These are phyloP conservation scores for Medauroidea extradentata DNA, from an alignment of 1,140 invertebrate species.

Conservation along the genomic window DNA sequence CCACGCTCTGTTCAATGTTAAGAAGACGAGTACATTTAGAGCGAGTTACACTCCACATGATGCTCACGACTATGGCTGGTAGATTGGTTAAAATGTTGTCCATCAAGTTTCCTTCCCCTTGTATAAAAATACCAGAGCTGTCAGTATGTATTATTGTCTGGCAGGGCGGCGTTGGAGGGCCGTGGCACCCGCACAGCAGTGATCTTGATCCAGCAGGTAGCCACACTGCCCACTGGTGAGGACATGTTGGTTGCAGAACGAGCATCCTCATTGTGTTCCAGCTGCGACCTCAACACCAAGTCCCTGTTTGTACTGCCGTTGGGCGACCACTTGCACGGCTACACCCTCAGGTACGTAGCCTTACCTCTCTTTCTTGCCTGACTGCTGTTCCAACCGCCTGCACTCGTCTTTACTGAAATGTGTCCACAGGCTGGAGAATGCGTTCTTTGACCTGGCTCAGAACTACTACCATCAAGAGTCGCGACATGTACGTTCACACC, in stretches of 20 bases:
- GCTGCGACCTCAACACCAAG: conserved; percentile 89
- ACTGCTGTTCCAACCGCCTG: not conserved
- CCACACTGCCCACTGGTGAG: conserved; percentile 65
- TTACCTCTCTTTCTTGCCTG: conserved; percentile 1
- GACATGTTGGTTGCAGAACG: conserved; percentile 83
- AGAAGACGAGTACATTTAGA: too few relatives aligned
- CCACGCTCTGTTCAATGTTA: too few relatives aligned
- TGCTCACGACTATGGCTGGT: too few relatives aligned
- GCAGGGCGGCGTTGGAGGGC: conserved; percentile 63
- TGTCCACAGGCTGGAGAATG: conserved; percentile 73
- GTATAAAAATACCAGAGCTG: too few relatives aligned
- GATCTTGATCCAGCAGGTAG: conserved; percentile 80
- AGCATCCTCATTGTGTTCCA: conserved; percentile 79
- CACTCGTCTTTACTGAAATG: not conserved
- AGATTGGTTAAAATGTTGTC: too few relatives aligned
- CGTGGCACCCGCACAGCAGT: conserved; percentile 82
- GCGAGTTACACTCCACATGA: too few relatives aligned
- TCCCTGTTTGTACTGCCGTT: conserved; percentile 87
- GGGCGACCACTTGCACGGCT: conserved; percentile 82
- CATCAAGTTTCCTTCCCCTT: too few relatives aligned
- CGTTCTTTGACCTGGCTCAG: conserved; percentile 89
- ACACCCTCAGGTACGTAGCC: conserved; percentile 53
- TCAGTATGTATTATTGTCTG: too few relatives aligned
- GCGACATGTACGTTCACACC: conserved; percentile 80
- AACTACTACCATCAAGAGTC: conserved; percentile 88